Evolutionary conservation across 2,888 invertebrate genomes (phyloP), one percentile per base, ranked within the genome.

Genomic region (Stomorhina lunata): DNA sequence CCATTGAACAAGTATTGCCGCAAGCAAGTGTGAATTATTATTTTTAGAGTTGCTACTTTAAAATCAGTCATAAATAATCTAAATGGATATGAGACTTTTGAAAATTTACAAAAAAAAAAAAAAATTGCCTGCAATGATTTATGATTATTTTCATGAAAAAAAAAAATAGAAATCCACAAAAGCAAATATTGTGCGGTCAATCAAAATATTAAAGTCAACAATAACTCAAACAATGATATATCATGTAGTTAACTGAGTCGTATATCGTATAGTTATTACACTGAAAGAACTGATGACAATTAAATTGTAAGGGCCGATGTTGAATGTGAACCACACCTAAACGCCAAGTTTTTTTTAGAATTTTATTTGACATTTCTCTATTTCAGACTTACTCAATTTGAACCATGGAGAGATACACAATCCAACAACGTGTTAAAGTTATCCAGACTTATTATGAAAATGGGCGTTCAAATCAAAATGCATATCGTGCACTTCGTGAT

Each of bases 1-100:
- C 37, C 22, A 22, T 22, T 15, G 12, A 12, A 59, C 48, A 29
- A 40, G 22, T 65, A 59, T 59, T 48, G 81, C 76, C 59, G 17
- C 32, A 34, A 66, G 71, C 71, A 81, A 81, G 81, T 81, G 81
- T 61, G 50, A 81, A 80, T 65, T 80, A 57, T 45, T 80, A 65
- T 66, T 73, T 59, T 65, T 79, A 72, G 63, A 63, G 69, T 63
- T 71, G 63, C 63, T 78, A 48, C 78, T 78, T 71, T n/a, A 78
- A 69, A 78, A 71, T 78, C 50, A 63, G 55, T 34, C 63, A 78
- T 78, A 78, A 63, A 71, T 63, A 71, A 55, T 63, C 20, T 25
- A 53, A 61, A 69, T 69, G 50, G 55, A 32, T 66, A 65, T 25
- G 66, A 76, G 45, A 66, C 50, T 50, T 66, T 48, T 50, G 1